A percentile compares a stretch with the other conserved stretches of the same genome.
Conservation (phyloP, 2,797 vertebrate species). For the Dipus sagitta region DNA sequence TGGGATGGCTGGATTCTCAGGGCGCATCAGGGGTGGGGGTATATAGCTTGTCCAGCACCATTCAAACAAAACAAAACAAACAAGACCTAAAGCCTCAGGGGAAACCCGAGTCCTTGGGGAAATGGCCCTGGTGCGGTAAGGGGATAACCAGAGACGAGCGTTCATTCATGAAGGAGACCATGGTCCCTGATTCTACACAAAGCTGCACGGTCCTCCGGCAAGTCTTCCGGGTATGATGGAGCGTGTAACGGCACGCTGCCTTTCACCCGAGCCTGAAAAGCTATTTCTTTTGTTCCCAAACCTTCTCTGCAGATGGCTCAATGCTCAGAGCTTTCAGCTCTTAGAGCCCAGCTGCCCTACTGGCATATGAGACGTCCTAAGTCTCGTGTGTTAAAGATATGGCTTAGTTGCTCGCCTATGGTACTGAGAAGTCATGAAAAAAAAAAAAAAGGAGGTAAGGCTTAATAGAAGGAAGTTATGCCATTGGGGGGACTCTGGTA, state of each 20-base stretch:
- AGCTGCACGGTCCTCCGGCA: not conserved
- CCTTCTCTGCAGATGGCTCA: not conserved
- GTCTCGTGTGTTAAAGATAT: not conserved
- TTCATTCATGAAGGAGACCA: slow-evolving; percentile 16
- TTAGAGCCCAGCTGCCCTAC: not conserved
- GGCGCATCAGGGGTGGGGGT: slow-evolving; percentile 62
- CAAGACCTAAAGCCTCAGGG: not conserved
- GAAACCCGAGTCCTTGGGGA: slow-evolving; percentile 58
- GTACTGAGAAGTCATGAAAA: not conserved
- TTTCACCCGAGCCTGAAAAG: not conserved
- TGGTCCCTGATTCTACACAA: slow-evolving; percentile 56
- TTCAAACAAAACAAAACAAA: not conserved
- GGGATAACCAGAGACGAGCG: slow-evolving; percentile 49
- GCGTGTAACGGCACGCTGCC: not conserved
- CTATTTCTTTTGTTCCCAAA: not conserved
- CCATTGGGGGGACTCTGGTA: not conserved
- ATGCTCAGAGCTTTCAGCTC: not conserved
- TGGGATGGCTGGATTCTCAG: slow-evolving; percentile 70
- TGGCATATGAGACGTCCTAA: too few species aligned
- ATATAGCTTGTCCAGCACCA: not conserved
- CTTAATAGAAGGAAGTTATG: not conserved
- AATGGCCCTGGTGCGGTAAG: slow-evolving; percentile 34
- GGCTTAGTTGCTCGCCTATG: not conserved
- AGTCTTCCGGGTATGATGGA: not conserved
- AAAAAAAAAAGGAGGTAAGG: not conserved